phyloP scores from a whole-genome alignment of 2,113 vertebrate species.

The Chloropsis cyanopogon region DNA sequence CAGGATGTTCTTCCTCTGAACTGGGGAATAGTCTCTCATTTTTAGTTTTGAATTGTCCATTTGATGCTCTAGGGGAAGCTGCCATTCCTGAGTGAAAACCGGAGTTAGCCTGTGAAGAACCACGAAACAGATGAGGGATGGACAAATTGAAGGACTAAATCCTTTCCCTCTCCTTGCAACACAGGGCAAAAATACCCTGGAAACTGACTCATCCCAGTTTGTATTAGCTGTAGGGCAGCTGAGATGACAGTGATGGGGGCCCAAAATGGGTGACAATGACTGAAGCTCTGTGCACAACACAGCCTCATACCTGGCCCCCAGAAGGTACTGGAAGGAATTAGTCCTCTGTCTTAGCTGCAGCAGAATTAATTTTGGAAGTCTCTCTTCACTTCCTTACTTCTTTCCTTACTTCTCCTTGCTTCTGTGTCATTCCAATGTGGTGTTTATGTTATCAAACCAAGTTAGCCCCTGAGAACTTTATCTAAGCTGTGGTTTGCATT shows the following conservation, averaged over 20 bases:
- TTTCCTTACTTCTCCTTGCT: not conserved
- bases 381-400: not conserved
- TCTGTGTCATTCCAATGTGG: not conserved
- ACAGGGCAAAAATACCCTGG: not conserved
- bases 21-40: not conserved
- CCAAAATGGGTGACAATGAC: not conserved
- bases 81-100: not conserved
- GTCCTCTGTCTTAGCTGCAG: not conserved
- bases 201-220: not conserved
- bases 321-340: not conserved
- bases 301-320: not conserved
- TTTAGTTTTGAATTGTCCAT: not conserved
- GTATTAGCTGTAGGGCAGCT: not conserved
- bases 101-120: not conserved
- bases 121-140: not conserved
- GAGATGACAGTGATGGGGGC: fast-evolving
- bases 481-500: not conserved
- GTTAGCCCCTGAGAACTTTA: not conserved
- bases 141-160: not conserved
- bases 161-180: not conserved
- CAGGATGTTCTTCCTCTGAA: not conserved
- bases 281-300: not conserved
- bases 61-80: not conserved
- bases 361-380: not conserved
- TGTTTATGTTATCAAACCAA: not conserved